Conservation (phyloP, 2,888 invertebrate genomes). For the Apotomis betuletana region DNA sequence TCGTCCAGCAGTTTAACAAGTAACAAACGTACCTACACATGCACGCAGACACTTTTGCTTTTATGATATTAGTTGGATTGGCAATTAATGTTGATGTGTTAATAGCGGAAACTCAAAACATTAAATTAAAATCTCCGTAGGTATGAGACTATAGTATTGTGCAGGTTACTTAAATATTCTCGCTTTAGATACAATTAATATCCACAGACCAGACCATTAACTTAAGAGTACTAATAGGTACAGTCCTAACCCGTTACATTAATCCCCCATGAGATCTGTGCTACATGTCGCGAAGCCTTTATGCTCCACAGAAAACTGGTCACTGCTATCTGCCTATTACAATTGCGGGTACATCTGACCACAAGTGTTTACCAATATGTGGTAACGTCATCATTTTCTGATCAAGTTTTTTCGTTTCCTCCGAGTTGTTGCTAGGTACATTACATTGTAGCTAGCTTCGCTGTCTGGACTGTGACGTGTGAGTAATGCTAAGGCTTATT, state of each 20-base stretch:
- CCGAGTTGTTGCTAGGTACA: neutral
- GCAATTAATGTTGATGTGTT: too few species aligned
- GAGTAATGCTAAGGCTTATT: too few species aligned
- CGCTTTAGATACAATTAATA: constrained; percentile 5
- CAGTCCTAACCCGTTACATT: neutral
- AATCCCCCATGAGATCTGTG: neutral
- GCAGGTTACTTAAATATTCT: too few species aligned
- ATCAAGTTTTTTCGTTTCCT: neutral
- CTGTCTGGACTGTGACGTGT: too few species aligned
- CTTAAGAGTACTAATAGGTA: neutral
- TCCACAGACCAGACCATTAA: neutral
- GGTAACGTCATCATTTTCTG: neutral
- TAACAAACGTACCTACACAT: too few species aligned
- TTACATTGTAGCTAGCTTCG: too few species aligned
- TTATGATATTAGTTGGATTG: too few species aligned
- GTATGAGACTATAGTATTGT: too few species aligned
- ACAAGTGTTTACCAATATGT: neutral
- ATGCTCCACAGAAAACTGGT: neutral
- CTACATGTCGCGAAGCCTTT: neutral
- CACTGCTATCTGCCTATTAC: neutral
- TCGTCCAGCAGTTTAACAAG: too few species aligned
- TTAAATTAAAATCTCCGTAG: too few species aligned
- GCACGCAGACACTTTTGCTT: too few species aligned
- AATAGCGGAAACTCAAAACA: too few species aligned
- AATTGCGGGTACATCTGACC: neutral